Percentiles rank a stretch among this genome's conserved stretches.
phyloP scores from a whole-genome alignment of 2,113 vertebrate genomes.

The Myrmecophaga tridactyla region DNA sequence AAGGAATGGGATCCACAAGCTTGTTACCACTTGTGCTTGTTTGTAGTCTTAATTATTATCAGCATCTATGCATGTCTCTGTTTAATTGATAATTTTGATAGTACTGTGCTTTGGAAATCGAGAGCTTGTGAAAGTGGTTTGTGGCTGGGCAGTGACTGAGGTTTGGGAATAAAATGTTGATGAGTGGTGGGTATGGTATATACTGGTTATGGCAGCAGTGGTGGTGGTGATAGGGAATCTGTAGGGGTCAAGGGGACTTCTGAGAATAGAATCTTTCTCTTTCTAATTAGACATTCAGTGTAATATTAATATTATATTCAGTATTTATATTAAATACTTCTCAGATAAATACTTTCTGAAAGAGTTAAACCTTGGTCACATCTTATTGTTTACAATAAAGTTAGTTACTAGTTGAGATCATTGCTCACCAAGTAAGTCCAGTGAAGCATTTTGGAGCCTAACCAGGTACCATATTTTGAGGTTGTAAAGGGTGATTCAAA shows the following conservation, averaged over 20 bases:
- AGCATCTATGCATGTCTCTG: neutral
- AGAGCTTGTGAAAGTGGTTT: neutral
- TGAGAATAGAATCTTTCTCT: neutral
- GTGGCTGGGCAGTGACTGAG: neutral
- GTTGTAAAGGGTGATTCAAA: neutral
- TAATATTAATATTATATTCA: too few species aligned
- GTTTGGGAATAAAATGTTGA: neutral
- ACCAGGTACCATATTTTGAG: neutral
- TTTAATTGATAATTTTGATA: neutral
- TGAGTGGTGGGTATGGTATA: neutral
- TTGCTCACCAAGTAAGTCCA: neutral
- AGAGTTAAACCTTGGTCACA: neutral
- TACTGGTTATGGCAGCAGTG: neutral
- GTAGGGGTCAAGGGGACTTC: neutral
- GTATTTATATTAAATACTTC: too few species aligned
- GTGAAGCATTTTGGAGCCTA: constrained; percentile 13
- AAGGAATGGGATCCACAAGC: neutral
- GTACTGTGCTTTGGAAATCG: neutral
- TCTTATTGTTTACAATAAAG: constrained; percentile 37
- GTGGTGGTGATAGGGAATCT: neutral
- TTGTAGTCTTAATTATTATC: neutral
- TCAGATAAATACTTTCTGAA: constrained; percentile 1
- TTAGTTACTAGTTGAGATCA: neutral
- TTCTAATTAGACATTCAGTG: neutral
- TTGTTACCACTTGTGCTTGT: neutral